Evolutionary conservation across 2,113 vertebrate genomes (phyloP).

Genomic region (Oenanthe oenanthe): DNA sequence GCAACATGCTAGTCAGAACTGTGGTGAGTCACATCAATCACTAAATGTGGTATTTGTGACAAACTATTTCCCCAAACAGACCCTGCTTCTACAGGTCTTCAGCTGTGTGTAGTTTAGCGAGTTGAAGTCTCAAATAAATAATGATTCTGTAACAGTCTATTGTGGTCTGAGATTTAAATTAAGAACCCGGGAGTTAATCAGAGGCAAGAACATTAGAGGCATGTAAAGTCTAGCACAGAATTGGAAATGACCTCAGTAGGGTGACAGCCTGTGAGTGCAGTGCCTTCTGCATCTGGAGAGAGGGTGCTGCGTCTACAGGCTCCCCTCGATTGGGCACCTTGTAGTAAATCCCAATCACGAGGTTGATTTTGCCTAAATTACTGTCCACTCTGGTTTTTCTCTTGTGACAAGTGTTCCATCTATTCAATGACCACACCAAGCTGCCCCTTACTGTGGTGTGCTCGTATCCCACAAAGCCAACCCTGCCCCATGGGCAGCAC

Average conservation of each 20-base stretch:
- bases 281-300: background rate
- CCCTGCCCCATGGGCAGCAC: background rate
- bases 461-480: background rate
- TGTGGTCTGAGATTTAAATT: background rate
- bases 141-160: background rate
- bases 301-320: background rate
- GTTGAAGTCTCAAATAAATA: constrained; percentile 15
- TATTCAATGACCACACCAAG: background rate
- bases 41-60: constrained; percentile 37
- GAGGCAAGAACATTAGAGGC: background rate
- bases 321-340: fast-evolving
- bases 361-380: background rate
- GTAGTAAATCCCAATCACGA: background rate
- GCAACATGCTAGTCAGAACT: constrained; percentile 41
- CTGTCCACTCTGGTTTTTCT: background rate
- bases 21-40: constrained; percentile 47
- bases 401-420: background rate
- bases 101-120: background rate
- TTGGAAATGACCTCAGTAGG: background rate
- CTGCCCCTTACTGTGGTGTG: background rate
- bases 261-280: background rate
- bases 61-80: constrained; percentile 45
- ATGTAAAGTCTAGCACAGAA: background rate
- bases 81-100: constrained; percentile 6
- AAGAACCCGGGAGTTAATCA: background rate